Base-by-base conservation (phyloP, 1,140 invertebrate species). In the Sminthurides bifidus region DNA sequence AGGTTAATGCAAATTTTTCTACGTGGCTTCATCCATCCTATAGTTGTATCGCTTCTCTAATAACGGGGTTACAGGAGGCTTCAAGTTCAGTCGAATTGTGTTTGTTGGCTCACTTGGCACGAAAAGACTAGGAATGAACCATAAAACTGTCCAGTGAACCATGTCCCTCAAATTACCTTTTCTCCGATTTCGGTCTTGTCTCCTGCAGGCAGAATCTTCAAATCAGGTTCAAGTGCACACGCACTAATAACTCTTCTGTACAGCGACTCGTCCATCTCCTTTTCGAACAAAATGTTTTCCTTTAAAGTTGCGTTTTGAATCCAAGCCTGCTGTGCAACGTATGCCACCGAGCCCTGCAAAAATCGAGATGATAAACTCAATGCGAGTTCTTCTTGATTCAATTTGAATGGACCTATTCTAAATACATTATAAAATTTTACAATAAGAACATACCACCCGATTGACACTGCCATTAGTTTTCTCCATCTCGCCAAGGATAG, bases 311-410 rank as follows among this genome's bases (percentile, higher is more conserved):
- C 60, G 64, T 79, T 79, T 60, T 75, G 73, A 31, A 79, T 77
- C 76, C 77, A 79, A 1, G 77, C 74, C 65, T 76, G 71, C 61
- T 79, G 77, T 4, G 76, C 64, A 0, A 76, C 75, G 65, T 77
- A 78, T 1, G 72, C 72, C 6, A 72, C 58, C 10, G 35, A 56
- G 10, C 70, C 70, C 66, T 70, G 59, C 53, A 6, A 43, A 27
- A 55, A 45, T n/a, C 1, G 26, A 24, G 29, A 48, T 27, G 12
- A 46, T 10, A 41, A 15, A 46, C 12, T 26, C 8, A 33, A 10
- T 23, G 17, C n/a, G 17, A 30, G 33, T 15, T 24, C 44, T 21
- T 26, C 21, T 33, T 2, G n/a, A n/a, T n/a, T n/a, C n/a, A n/a
- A n/a, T n/a, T n/a, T n/a, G n/a, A n/a, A n/a, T n/a, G n/a, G n/a